Percentiles rank a stretch among this genome's conserved stretches.
These are phyloP conservation scores for Pharmacophagus antenor DNA, from an alignment of 2,888 invertebrate species.

Conservation along the genomic window DNA sequence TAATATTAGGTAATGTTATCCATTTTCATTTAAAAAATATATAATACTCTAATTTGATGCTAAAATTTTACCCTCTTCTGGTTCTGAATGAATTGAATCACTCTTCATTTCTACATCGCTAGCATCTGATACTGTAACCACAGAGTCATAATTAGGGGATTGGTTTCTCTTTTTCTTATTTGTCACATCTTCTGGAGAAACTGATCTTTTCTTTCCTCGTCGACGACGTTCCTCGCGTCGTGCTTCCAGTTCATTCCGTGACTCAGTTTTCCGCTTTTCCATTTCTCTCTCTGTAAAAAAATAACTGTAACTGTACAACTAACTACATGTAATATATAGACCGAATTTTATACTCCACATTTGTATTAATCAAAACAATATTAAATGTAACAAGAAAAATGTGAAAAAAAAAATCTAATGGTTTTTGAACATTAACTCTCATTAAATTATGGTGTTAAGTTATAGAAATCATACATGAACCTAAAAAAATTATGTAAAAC, in stretches of 20 bases:
- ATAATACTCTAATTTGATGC: background rate
- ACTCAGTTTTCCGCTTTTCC: slow-evolving; percentile 88
- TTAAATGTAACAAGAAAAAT: no score
- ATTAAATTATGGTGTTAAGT: no score
- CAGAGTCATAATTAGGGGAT: slow-evolving; percentile 63
- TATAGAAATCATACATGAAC: no score
- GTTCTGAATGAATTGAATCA: slow-evolving; percentile 62
- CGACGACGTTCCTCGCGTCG: slow-evolving; percentile 83
- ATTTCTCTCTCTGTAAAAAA: slow-evolving; percentile 85
- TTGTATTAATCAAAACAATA: no score
- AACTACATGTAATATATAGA: background rate
- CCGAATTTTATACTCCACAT: no score
- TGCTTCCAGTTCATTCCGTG: slow-evolving; percentile 86
- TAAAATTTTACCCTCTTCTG: slow-evolving; percentile 62
- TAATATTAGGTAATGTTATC: background rate
- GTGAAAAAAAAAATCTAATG: no score
- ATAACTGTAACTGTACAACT: no score
- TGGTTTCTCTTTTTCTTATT: slow-evolving; percentile 64
- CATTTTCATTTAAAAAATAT: slow-evolving; percentile 61
- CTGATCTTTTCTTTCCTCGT: slow-evolving; percentile 67
- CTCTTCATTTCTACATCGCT: slow-evolving; percentile 75
- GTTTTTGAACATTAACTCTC: no score
- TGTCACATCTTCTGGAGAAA: slow-evolving; percentile 55
- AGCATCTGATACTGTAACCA: slow-evolving; percentile 75
- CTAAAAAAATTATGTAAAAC: no score